Percentiles rank a stretch among this genome's conserved stretches.
These are phyloP conservation scores for Colistium nudipinnis DNA, from an alignment of 2,113 vertebrate genomes.

Conservation along the genomic window DNA sequence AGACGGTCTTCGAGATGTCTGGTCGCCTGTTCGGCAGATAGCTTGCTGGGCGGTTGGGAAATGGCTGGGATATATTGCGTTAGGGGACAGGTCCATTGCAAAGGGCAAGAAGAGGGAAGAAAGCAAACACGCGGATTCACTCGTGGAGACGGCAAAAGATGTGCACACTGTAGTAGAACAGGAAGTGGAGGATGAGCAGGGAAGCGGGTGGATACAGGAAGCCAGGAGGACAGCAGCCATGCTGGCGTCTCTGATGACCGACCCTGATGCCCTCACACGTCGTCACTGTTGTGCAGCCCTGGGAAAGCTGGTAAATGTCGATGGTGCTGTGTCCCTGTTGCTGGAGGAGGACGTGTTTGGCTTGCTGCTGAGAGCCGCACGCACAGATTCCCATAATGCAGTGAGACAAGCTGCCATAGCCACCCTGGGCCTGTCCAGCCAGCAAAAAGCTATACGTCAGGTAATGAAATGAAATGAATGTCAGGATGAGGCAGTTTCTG, in stretches of 20 bases:
- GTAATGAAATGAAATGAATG: slow-evolving; percentile 66
- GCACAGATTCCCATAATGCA: slow-evolving; percentile 71
- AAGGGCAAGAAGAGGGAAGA: slow-evolving; percentile 27
- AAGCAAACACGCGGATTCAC: slow-evolving; percentile 19
- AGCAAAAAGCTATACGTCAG: slow-evolving; percentile 69
- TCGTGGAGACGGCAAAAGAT: slow-evolving; percentile 4
- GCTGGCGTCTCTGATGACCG: slow-evolving; percentile 65
- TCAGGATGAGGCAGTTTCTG: neutral
- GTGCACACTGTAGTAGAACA: slow-evolving; percentile 1
- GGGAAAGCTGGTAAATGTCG: slow-evolving; percentile 66
- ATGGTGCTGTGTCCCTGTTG: slow-evolving; percentile 53
- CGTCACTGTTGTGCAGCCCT: slow-evolving; percentile 76
- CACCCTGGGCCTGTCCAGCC: slow-evolving; percentile 70
- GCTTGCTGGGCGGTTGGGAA: slow-evolving; percentile 76
- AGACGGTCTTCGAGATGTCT: slow-evolving; percentile 66
- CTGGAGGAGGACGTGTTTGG: slow-evolving; percentile 52
- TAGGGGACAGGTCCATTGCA: neutral
- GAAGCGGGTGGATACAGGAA: slow-evolving; percentile 66
- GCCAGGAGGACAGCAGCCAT: slow-evolving; percentile 54
- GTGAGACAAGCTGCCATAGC: slow-evolving; percentile 75
- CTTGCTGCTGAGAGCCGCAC: slow-evolving; percentile 71
- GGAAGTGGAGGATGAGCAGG: slow-evolving; percentile 14
- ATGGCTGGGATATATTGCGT: slow-evolving; percentile 73
- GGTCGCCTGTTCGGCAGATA: slow-evolving; percentile 63
- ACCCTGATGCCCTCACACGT: slow-evolving; percentile 75